phyloP scores from a whole-genome alignment of 2,113 vertebrate species.

The Ariopsis seemanni region DNA sequence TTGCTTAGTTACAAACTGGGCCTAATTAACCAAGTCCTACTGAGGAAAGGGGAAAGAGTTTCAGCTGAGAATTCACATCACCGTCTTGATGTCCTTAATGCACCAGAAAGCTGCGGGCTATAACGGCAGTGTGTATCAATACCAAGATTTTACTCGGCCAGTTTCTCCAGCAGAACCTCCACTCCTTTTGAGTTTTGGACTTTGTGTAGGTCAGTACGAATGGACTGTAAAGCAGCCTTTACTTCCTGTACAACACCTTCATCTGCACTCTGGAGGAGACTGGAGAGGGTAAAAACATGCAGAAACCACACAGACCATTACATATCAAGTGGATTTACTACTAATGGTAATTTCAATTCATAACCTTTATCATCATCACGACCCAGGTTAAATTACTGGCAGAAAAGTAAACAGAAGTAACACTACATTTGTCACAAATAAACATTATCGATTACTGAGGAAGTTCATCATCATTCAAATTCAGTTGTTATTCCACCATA shows the following conservation, averaged over 20 bases:
- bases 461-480: neutral
- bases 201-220: slow-evolving; percentile 74
- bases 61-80: neutral
- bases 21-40: neutral
- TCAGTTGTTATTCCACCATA: no score
- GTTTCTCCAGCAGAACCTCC: slow-evolving; percentile 82
- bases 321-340: neutral
- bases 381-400: neutral
- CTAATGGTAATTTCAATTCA: neutral
- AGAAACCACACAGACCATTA: neutral
- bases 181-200: slow-evolving; percentile 77
- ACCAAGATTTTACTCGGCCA: slow-evolving; percentile 62
- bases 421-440: neutral
- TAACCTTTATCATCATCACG: neutral
- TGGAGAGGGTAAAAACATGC: slow-evolving; percentile 55
- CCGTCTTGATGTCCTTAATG: neutral
- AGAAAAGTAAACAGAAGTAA: neutral
- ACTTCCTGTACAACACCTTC: slow-evolving; percentile 74
- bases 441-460: neutral
- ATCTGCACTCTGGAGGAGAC: slow-evolving; percentile 85
- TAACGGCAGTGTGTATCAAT: neutral
- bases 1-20: neutral
- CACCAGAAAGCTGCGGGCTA: neutral
- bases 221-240: slow-evolving; percentile 76
- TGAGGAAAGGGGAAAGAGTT: neutral